Base-by-base conservation (phyloP, 2,888 invertebrate species). In the Gymnosoma rotundatum region DNA sequence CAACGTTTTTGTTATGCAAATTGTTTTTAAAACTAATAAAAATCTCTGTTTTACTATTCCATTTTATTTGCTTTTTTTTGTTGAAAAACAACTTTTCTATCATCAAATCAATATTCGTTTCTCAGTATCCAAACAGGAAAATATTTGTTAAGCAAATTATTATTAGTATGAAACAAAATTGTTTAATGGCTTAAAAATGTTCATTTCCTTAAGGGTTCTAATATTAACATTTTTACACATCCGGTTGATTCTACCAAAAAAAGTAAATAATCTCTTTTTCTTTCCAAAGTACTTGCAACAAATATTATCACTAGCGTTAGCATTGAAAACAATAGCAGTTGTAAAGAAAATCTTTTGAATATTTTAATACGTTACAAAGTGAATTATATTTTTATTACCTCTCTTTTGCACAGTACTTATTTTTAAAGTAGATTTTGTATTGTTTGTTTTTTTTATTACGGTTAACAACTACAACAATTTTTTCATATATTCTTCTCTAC, bases 321-420 rank as follows among this genome's bases (percentile, higher is more conserved):
- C 45, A 58, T 32, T 60, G 10, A 10, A 36, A 67, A n/a, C 12
- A 60, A 8, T 48, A 50, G 36, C n/a, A 32, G 20, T 36, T 69
- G 64, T 45, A 74, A 74, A n/a, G 52, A 58, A 66, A 72, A 61
- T 72, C 42, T 56, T 76, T 76, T 82, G 32, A 64, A 76, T 76
- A 72, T 76, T 82, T 76, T 60, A 76, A 66, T 54, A 45, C 18
- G 14, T 14, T 45, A 45, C 45, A 72, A 82, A 61, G 48, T 45
- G 45, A 73, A 73, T 67, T 67, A 78, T 45, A 72, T 36, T 69
- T 83, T 61, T 54, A 21, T 50, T 56, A 38, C 48, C 78, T 48
- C 38, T 63, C 21, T 16, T 52, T 72, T 76, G 12, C 7, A 52
- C 20, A 56, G 18, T 70, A 58, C 32, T 66, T 58, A 50, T 75